These are phyloP conservation scores for Bos indicus DNA, from an alignment of 2,113 vertebrate genomes.

Conservation along the genomic window DNA sequence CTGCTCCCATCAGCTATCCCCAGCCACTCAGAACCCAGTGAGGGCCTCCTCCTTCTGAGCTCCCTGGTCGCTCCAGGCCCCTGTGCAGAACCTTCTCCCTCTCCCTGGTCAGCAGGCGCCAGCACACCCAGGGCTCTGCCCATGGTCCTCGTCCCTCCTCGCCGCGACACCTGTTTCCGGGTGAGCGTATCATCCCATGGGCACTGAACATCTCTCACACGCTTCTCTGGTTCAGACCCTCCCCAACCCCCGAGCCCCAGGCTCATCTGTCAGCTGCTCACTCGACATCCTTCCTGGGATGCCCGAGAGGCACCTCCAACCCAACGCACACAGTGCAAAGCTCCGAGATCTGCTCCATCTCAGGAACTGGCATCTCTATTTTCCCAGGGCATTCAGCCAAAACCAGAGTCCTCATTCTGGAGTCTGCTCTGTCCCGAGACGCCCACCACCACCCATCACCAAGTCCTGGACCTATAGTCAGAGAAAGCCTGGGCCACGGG, in stretches of 20 bases:
- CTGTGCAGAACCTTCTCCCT: background rate
- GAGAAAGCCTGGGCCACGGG: background rate
- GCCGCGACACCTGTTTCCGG: fast-evolving
- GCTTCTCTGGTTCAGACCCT: background rate
- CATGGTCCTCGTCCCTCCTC: background rate
- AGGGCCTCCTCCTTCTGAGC: background rate
- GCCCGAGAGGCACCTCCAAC: background rate
- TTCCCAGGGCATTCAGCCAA: background rate
- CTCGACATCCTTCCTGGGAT: background rate
- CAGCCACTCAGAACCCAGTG: background rate
- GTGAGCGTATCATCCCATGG: background rate
- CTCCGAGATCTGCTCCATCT: background rate
- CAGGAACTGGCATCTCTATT: background rate
- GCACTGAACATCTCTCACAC: background rate
- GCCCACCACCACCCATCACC: background rate
- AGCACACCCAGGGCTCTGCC: background rate
- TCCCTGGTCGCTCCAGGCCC: background rate
- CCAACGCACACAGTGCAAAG: fast-evolving
- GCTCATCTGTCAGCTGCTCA: background rate
- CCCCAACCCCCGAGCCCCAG: background rate
- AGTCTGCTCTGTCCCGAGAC: background rate
- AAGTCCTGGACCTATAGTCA: background rate
- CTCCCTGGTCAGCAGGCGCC: fast-evolving
- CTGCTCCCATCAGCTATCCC: too few relatives aligned
- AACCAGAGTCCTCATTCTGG: background rate